Percentiles rank a stretch among this genome's conserved stretches.
Evolutionary conservation across 2,797 vertebrate genomes (phyloP).

Genomic region (Gadopsis marmoratus): DNA sequence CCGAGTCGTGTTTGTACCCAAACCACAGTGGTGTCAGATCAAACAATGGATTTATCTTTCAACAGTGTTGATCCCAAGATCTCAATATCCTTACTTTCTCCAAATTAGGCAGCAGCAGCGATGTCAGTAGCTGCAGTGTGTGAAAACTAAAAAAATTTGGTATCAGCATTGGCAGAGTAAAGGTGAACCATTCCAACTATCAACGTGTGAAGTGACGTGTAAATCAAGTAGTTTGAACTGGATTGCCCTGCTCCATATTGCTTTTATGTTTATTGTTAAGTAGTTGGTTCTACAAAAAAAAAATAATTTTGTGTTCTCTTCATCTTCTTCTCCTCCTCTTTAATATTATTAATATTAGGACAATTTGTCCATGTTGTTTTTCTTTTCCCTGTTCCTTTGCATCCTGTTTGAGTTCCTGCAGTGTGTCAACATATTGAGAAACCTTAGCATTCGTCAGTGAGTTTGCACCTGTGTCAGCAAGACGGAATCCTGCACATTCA

Average conservation of each 20-base stretch:
- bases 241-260: background rate
- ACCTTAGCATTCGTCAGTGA: background rate
- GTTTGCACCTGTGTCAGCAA: constrained; percentile 13
- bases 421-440: background rate
- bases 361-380: background rate
- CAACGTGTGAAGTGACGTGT: background rate
- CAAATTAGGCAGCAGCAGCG: background rate
- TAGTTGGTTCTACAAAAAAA: background rate
- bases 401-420: background rate
- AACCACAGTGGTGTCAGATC: too few species aligned
- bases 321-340: background rate
- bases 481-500: constrained; percentile 16
- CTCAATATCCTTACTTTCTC: background rate
- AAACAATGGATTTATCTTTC: too few species aligned
- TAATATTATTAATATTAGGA: too few species aligned
- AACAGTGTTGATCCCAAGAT: background rate
- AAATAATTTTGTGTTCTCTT: background rate
- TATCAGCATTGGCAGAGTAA: background rate
- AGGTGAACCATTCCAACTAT: background rate
- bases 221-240: too few species aligned
- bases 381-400: background rate
- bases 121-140: background rate
- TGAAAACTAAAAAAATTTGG: background rate
- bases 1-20: too few species aligned
- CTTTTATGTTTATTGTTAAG: background rate